Evolutionary conservation across 2,113 vertebrate species (phyloP).

Genomic region (Tragelaphus buxtoni): DNA sequence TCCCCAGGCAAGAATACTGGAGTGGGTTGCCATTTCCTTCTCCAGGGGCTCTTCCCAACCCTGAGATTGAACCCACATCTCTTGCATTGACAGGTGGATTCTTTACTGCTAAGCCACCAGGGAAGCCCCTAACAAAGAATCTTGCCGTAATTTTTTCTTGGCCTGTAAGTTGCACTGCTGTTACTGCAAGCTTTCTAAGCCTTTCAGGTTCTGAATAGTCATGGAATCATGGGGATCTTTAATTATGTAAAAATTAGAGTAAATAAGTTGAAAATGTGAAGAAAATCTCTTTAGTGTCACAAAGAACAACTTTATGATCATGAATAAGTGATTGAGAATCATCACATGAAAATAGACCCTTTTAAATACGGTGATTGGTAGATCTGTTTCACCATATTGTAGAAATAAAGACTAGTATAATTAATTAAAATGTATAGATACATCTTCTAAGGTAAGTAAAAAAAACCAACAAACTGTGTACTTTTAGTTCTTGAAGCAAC

Average conservation of each 20-base stretch:
- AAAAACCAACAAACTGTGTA: neutral
- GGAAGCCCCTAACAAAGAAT: neutral
- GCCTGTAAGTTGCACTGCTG: neutral
- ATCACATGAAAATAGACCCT: neutral
- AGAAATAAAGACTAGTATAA: neutral
- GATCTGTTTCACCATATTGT: neutral
- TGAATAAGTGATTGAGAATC: conserved; percentile 1
- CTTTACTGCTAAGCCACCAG: neutral
- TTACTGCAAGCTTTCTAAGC: neutral
- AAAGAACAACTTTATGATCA: neutral
- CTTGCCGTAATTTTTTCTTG: neutral
- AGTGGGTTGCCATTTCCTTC: neutral
- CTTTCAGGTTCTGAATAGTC: neutral
- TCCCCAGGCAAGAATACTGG: neutral
- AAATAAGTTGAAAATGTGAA: conserved; percentile 8
- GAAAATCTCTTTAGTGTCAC: neutral
- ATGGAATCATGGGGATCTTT: neutral
- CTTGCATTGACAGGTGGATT: neutral
- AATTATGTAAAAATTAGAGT: neutral
- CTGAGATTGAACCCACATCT: neutral
- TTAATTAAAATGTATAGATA: conserved; percentile 2
- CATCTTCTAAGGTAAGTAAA: neutral
- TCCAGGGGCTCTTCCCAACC: neutral
- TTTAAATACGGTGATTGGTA: neutral
- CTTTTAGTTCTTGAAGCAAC: neutral